Evolutionary conservation across 2,797 vertebrate genomes (phyloP).

Genomic region (Rhynchonycteris naso): DNA sequence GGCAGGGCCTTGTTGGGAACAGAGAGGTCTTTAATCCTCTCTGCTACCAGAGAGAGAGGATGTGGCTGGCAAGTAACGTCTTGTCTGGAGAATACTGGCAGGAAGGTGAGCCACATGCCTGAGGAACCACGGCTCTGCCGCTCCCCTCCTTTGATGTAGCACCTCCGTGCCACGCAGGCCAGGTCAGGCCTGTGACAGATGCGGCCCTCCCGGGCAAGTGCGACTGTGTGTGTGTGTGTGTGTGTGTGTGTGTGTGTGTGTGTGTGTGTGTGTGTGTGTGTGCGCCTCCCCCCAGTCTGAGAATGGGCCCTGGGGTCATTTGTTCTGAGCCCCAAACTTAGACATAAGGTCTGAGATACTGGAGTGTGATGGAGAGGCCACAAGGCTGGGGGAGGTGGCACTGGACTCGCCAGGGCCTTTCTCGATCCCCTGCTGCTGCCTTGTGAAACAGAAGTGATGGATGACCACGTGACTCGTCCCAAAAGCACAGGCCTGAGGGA

Average conservation of each 20-base stretch:
- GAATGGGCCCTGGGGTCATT: background rate
- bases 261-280: background rate
- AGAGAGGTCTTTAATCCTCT: conserved; percentile 75
- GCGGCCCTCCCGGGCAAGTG: background rate
- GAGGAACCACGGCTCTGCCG: conserved; percentile 58
- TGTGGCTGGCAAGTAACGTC: conserved; percentile 82
- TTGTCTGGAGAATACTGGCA: conserved; percentile 78
- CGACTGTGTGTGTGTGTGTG: background rate
- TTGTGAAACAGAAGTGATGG: background rate
- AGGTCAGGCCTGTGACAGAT: conserved; percentile 52
- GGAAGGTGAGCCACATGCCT: conserved; percentile 74
- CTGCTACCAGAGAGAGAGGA: conserved; percentile 78
- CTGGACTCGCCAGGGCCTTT: accelerated
- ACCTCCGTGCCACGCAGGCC: conserved; percentile 54
- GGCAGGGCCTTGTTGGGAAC: conserved; percentile 79
- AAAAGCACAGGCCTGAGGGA: background rate
- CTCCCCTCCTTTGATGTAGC: conserved; percentile 53
- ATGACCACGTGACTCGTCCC: accelerated
- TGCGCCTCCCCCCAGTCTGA: too few relatives aligned
- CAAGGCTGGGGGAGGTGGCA: background rate
- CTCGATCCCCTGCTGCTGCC: background rate
- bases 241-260: background rate
- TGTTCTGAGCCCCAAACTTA: background rate
- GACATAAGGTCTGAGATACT: background rate
- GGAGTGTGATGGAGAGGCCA: background rate